Evolutionary conservation across 1,140 invertebrate genomes (phyloP).

Genomic region (Drosophila pseudoananassae): DNA sequence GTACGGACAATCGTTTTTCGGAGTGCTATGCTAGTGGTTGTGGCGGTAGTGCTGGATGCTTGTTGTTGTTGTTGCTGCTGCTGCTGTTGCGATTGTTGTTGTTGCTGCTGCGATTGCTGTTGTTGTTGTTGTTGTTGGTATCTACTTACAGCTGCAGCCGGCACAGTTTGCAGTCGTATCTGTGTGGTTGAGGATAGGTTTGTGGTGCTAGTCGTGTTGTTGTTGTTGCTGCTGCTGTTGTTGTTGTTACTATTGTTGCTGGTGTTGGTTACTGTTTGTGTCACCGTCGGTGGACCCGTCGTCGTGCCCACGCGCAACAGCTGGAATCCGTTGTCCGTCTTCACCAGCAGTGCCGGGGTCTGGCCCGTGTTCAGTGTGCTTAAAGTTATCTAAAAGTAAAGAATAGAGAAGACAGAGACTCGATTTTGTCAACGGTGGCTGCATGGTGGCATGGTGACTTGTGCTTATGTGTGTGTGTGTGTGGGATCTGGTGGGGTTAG

Average conservation of each 20-base stretch:
- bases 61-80: slow-evolving; percentile 52
- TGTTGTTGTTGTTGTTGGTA: slow-evolving; percentile 80
- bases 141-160: slow-evolving; percentile 86
- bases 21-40: slow-evolving; percentile 85
- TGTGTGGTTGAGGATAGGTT: slow-evolving; percentile 83
- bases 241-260: slow-evolving; percentile 51
- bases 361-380: slow-evolving; percentile 93
- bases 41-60: slow-evolving; percentile 69
- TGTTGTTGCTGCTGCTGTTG: slow-evolving; percentile 43
- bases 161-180: slow-evolving; percentile 86
- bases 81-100: slow-evolving; percentile 59
- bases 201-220: slow-evolving; percentile 73
- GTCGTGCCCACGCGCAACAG: slow-evolving; percentile 92
- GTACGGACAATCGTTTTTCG: slow-evolving; percentile 85
- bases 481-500: slow-evolving; percentile 7
- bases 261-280: slow-evolving; percentile 80
- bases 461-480: slow-evolving; percentile 6
- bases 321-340: slow-evolving; percentile 98
- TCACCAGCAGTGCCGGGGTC: slow-evolving; percentile 92
- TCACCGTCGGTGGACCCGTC: slow-evolving; percentile 85
- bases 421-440: slow-evolving; percentile 28
- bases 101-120: slow-evolving; percentile 40
- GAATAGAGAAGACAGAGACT: slow-evolving; percentile 53
- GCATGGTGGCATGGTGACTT: slow-evolving; percentile 20
- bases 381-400: slow-evolving; percentile 90